Evolutionary conservation across 2,888 invertebrate genomes (phyloP), one percentile per base, ranked within the genome.

Genomic region (Stenodera caucasica): DNA sequence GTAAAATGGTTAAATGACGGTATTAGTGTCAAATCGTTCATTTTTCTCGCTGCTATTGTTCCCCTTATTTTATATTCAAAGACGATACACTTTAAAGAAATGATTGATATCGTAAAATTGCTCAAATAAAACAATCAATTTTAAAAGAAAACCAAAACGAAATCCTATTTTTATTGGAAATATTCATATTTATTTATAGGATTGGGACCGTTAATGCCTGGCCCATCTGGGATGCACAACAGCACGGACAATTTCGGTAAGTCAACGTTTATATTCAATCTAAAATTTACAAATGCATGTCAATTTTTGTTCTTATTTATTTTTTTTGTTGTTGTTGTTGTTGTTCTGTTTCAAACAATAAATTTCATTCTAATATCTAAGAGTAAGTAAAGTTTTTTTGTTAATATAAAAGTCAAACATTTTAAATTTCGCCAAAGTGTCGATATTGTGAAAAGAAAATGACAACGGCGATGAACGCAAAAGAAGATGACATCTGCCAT

Each of bases 141-240:
- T 45, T 3, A 21, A 21, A 45, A 45, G 45, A 45, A 45, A 45
- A 37, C 15, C 37, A n/a, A 9, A 37, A 37, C 8, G 14, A 37
- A 37, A 21, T 45, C 45, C 45, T 11, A 11, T n/a, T 0, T 18
- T 45, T 45, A 45, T 21, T 45, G 11, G 21, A 45, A 45, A 45
- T 21, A 5, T 18, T 45, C 21, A 21, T 45, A 11, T 45, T 45
- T 18, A 37, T 37, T 15, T n/a, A 8, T 73, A 83, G 84, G 85
- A 68, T 80, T 88, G 79, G 80, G 88, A 83, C 93, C 92, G 75
- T 85, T 94, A 71, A 84, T 94, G 78, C 92, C 94, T 64, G 93
- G 94, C 74, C 93, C 93, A 35, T 94, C 94, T 67, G 92, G 92
- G 75, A 89, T 93, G 80, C 90, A 87, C 73, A 86, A 86, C 76